Conservation (phyloP, 2,113 vertebrate genomes). For the Perca fluviatilis region DNA sequence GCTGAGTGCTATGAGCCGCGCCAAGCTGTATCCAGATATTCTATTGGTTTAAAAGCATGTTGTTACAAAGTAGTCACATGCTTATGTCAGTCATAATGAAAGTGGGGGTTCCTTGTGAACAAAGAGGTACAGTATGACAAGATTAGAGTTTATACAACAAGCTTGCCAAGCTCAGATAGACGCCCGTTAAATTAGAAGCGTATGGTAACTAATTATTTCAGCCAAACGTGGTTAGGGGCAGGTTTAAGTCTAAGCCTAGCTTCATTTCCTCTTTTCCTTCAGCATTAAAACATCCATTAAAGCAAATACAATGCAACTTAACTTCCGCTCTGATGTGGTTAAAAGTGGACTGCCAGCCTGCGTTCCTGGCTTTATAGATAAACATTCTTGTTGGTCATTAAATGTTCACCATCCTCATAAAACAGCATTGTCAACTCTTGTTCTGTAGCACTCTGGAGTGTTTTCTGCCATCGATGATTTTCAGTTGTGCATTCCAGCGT, state of each 20-base stretch:
- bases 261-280: slow-evolving; percentile 32
- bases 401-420: neutral
- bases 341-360: neutral
- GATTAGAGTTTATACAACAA: slow-evolving; percentile 11
- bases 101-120: neutral
- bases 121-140: neutral
- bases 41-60: slow-evolving; percentile 64
- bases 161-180: neutral
- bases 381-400: slow-evolving; percentile 20
- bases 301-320: slow-evolving; percentile 12
- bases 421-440: neutral
- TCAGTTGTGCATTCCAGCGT: neutral
- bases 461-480: neutral
- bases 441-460: neutral
- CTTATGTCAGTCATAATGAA: neutral
- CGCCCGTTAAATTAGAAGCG: slow-evolving; percentile 13
- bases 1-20: slow-evolving; percentile 38
- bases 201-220: slow-evolving; percentile 35
- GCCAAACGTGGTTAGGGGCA: slow-evolving; percentile 37
- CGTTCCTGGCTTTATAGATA: neutral
- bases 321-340: neutral
- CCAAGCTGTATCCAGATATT: slow-evolving; percentile 41
- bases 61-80: slow-evolving; percentile 19
- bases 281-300: slow-evolving; percentile 29
- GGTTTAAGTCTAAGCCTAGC: slow-evolving; percentile 7